phyloP scores from a whole-genome alignment of 2,888 invertebrate genomes.

The Machimus atricapillus region DNA sequence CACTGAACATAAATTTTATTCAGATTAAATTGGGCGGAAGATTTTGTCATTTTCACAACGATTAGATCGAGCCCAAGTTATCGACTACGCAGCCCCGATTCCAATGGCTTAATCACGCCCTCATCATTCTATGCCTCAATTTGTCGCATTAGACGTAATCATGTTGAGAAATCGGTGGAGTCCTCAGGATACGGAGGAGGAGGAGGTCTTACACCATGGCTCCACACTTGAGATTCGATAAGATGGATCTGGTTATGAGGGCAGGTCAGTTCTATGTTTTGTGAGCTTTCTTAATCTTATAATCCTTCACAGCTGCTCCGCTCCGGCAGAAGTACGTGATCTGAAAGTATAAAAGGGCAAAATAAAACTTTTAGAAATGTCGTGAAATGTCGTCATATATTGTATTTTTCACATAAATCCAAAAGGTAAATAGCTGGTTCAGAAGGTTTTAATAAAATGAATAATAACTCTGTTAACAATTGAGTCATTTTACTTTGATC shows the following conservation, averaged over 20 bases:
- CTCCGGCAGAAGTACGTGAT: not conserved
- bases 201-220: not conserved
- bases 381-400: too few species aligned
- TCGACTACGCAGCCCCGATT: not conserved
- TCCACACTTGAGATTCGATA: not conserved
- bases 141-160: not conserved
- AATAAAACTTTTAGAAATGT: not conserved
- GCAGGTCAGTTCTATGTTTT: not conserved
- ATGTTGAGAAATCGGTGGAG: not conserved
- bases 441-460: too few species aligned
- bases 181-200: not conserved
- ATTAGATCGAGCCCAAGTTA: not conserved
- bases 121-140: not conserved
- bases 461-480: too few species aligned
- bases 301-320: not conserved
- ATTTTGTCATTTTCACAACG: not conserved
- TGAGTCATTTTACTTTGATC: too few species aligned
- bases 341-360: not conserved
- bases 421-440: too few species aligned
- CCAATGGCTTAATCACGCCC: not conserved
- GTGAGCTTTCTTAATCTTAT: not conserved
- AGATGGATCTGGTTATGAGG: not conserved
- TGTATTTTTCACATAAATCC: too few species aligned
- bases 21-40: not conserved
- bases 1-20: not conserved